Evolutionary conservation across 2,888 invertebrate species (phyloP), one percentile per base, ranked within the genome.

Genomic region (Ennomos quercinarius): DNA sequence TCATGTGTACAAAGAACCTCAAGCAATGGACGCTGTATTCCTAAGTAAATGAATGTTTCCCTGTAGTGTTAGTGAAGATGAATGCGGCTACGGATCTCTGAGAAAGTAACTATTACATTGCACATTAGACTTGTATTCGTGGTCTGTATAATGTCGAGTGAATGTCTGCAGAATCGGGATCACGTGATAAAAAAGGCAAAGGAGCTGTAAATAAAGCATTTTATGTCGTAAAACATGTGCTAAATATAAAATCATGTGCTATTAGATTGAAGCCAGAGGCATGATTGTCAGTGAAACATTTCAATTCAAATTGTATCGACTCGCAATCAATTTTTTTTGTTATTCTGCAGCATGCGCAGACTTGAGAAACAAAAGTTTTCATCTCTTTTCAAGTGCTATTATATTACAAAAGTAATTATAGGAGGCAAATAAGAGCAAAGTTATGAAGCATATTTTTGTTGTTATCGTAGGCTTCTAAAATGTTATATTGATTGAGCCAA

Each of bases 201-300:
- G 70, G 76, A 76, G 84, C 86, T 84, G 83, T 77, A 84, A 84
- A 83, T 82, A 84, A 87, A 87, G 87, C 87, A 76, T 78, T 78
- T 77, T 74, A 74, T 75, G 74, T 73, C 74, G 73, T 73, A 72
- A 71, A 75, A 78, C 61, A 70, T 70, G 87, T 86, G 86, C 86
- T 76, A 77, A 69, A 72, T 75, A 74, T 72, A 81, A 82, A 81
- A 76, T 70, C 71, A 72, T 76, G 89, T 91, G 90, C 87, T 73
- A 72, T 57, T 80, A 80, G 70, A 74, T 83, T 86, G 86, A 90
- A 91, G 89, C 89, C 88, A 88, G 85, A 87, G 88, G 86, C 85
- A 74, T 72, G 77, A 67, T 70, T 66, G 67, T 61, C 54, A 51
- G 58, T 68, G 66, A 60, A 41, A 53, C 13, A 44, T 54, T 63